Evolutionary conservation across 2,113 vertebrate species (phyloP), one percentile per base, ranked within the genome.

Genomic region (Pseudorasbora parva): DNA sequence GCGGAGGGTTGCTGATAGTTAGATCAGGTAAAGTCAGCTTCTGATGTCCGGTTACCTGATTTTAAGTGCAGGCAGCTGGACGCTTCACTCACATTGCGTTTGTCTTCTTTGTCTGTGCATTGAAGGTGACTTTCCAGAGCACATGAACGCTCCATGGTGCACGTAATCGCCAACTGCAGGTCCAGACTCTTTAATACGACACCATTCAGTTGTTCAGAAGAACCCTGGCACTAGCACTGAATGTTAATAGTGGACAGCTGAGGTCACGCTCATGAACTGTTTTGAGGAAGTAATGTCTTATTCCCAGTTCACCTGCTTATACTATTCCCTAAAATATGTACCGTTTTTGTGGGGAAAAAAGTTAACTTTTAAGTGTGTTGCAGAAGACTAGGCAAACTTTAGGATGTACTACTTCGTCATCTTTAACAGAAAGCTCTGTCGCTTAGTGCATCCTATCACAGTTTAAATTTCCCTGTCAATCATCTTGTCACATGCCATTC

Each of bases 111-210:
- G 49, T 19, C 8, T 43, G 43, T 45, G 37, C 3, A 14, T 14
- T 73, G 12, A 86, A 83, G 81, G 85, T 73, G 66, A 83, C 81
- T 83, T 78, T 86, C 17, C n/a, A 21, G 8, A 59, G 30, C n/a
- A 41, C 43, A 66, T 9, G n/a, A 14, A 8, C 1, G 25, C 60
- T 15, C 37, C 1, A 30, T 80, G 4, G 3, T 5, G 6, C 68
- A 76, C 74, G 49, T 72, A 43, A 51, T 43, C 27, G 30, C 17
- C 21, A 79, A n/a, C 8, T 75, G 57, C 27, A n/a, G 21, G 15
- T 71, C 8, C 30, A 49, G 49, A 59, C 60, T n/a, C 4, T 51
- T 78, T 68, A 78, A 84, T 69, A 68, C 51, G 72, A 71, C 68
- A 78, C 14, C 33, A 8, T 17, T 72, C 54, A 15, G 49, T 30